Conservation (phyloP, 2,888 invertebrate genomes). For the Branchipolynoe longqiensis region DNA sequence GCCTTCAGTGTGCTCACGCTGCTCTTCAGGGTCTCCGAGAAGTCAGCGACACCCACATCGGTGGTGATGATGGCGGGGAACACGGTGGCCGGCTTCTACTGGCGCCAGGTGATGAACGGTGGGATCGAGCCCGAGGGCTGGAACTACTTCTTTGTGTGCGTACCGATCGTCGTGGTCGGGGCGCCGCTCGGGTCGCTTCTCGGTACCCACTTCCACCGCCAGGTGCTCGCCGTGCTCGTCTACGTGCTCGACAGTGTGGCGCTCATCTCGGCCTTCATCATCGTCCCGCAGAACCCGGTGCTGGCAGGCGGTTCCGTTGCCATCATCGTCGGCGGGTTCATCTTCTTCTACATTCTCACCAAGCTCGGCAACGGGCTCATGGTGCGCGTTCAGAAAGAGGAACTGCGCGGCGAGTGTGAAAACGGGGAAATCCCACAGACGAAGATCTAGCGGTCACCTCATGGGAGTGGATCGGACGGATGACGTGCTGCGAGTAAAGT, state of each 20-base stretch:
- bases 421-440: no score
- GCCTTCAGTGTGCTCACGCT: slow-evolving; percentile 71
- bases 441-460: no score
- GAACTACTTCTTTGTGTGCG: slow-evolving; percentile 70
- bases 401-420: no score
- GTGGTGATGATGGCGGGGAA: slow-evolving; percentile 75
- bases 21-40: slow-evolving; percentile 68
- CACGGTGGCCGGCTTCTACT: slow-evolving; percentile 68
- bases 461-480: no score
- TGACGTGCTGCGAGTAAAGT: no score
- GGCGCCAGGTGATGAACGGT: slow-evolving; percentile 22
- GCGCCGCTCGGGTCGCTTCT: slow-evolving; percentile 72
- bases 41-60: slow-evolving; percentile 78
- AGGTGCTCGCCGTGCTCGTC: slow-evolving; percentile 70
- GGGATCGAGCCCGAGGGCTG: slow-evolving; percentile 64
- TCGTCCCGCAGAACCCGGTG: slow-evolving; percentile 62
- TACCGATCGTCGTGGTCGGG: slow-evolving; percentile 69
- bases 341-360: slow-evolving; percentile 60
- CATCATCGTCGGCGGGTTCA: slow-evolving; percentile 60
- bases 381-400: not conserved
- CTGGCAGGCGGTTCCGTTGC: slow-evolving; percentile 56
- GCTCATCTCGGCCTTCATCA: slow-evolving; percentile 63
- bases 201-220: slow-evolving; percentile 72
- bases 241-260: slow-evolving; percentile 68
- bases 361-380: slow-evolving; percentile 58